A percentile compares a stretch with the other conserved stretches of the same genome.
phyloP scores from a whole-genome alignment of 1,140 invertebrate genomes.

The Drosophila nigrodunni region DNA sequence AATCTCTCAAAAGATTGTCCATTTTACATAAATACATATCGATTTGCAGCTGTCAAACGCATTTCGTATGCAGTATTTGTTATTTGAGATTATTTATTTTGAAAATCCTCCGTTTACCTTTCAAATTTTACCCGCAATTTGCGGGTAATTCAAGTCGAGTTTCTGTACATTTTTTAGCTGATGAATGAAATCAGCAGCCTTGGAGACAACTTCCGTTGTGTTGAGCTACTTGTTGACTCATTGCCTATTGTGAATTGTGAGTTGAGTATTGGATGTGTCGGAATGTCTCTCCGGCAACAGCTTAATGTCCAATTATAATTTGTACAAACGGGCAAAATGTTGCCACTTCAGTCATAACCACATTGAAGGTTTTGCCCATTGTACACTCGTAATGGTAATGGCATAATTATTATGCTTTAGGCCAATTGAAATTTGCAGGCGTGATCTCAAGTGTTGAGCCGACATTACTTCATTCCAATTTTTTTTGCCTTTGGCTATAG shows the following conservation, averaged over 20 bases:
- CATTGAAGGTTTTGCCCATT: slow-evolving; percentile 50
- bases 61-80: slow-evolving; percentile 55
- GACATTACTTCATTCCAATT: slow-evolving; percentile 49
- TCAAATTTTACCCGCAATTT: slow-evolving; percentile 46
- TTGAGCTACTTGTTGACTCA: slow-evolving; percentile 56
- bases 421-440: slow-evolving; percentile 53
- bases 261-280: slow-evolving; percentile 34
- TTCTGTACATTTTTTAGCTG: slow-evolving; percentile 12
- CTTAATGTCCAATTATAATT: slow-evolving; percentile 74
- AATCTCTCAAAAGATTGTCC: slow-evolving; percentile 21
- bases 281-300: slow-evolving; percentile 33
- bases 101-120: neutral
- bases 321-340: slow-evolving; percentile 40
- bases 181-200: slow-evolving; percentile 73
- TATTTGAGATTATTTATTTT: slow-evolving; percentile 26
- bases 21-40: slow-evolving; percentile 20
- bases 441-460: slow-evolving; percentile 50
- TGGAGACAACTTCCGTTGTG: slow-evolving; percentile 71
- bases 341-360: slow-evolving; percentile 35
- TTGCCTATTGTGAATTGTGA: slow-evolving; percentile 55
- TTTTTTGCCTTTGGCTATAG: slow-evolving; percentile 29
- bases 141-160: slow-evolving; percentile 65
- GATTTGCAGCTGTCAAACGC: slow-evolving; percentile 47
- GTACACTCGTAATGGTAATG: slow-evolving; percentile 45
- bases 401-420: slow-evolving; percentile 56